Conservation (phyloP, 2,888 invertebrate genomes). For the Norana najaformis region DNA sequence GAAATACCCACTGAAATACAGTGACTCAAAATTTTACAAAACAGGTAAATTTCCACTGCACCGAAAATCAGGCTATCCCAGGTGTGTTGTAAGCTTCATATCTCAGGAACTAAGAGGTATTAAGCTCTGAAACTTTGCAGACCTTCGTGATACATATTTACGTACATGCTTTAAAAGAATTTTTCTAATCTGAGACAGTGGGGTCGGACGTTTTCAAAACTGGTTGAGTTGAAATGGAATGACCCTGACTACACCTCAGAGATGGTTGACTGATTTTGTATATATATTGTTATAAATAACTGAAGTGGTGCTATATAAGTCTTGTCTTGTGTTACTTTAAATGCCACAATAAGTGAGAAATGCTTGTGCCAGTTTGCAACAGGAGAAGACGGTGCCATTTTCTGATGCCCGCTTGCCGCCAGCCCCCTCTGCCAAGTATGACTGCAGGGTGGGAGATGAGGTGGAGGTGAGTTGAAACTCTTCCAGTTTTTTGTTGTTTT, state of each 20-base stretch:
- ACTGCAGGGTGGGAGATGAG: conserved; percentile 84
- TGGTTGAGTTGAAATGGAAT: too few relatives aligned
- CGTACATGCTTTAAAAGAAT: too few relatives aligned
- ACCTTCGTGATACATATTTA: too few relatives aligned
- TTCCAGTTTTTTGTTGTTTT: background rate
- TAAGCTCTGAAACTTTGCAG: too few relatives aligned
- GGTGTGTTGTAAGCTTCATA: too few relatives aligned
- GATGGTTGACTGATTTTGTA: background rate
- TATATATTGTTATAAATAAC: background rate
- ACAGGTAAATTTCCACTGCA: too few relatives aligned
- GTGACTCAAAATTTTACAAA: too few relatives aligned
- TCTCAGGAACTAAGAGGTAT: too few relatives aligned
- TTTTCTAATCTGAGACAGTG: too few relatives aligned
- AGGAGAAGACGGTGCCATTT: conserved; percentile 88
- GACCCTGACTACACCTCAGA: background rate
- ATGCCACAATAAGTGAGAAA: background rate
- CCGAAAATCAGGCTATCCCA: too few relatives aligned
- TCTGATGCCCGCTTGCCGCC: conserved; percentile 89
- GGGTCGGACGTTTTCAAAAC: too few relatives aligned
- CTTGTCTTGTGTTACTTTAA: background rate
- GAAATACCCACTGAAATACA: too few relatives aligned
- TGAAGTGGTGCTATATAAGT: background rate
- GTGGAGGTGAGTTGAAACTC: conserved; percentile 70
- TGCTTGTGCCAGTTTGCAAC: conserved; percentile 76
- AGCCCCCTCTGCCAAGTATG: conserved; percentile 56